Evolutionary conservation across 2,888 invertebrate species (phyloP).

Genomic region (Clitarchus hookeri): DNA sequence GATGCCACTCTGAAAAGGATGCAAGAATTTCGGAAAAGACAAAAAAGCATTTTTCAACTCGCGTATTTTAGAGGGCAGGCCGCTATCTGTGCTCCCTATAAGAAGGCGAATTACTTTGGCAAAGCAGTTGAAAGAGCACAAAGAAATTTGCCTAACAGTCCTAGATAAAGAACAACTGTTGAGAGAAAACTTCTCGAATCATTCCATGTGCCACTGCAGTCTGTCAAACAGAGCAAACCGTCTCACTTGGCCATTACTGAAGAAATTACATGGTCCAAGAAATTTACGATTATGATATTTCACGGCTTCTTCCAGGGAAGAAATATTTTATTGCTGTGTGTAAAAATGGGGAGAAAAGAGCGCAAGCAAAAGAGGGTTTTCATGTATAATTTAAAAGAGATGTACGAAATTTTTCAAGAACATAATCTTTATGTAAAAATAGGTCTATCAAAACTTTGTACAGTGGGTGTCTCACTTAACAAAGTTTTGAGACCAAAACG

Average conservation of each 20-base stretch:
- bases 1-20: no score
- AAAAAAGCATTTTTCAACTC: no score
- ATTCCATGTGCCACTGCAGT: not conserved
- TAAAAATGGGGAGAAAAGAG: not conserved
- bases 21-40: no score
- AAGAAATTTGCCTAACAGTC: not conserved
- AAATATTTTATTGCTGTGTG: not conserved
- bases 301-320: not conserved
- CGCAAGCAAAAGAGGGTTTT: not conserved
- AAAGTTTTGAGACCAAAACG: not conserved
- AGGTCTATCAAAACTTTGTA: not conserved
- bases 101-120: not conserved
- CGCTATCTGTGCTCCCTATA: no score
- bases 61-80: no score
- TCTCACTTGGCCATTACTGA: not conserved
- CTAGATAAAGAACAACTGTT: not conserved
- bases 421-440: not conserved
- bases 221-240: not conserved
- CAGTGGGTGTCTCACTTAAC: not conserved
- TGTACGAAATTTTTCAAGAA: not conserved
- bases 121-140: constrained; percentile 1
- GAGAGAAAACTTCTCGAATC: not conserved
- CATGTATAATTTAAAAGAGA: not conserved
- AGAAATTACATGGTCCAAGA: not conserved
- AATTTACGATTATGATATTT: not conserved